A percentile compares a stretch with the other conserved stretches of the same genome.
Evolutionary conservation across 2,797 vertebrate species (phyloP).

Genomic region (Tympanoctomys barrerae): DNA sequence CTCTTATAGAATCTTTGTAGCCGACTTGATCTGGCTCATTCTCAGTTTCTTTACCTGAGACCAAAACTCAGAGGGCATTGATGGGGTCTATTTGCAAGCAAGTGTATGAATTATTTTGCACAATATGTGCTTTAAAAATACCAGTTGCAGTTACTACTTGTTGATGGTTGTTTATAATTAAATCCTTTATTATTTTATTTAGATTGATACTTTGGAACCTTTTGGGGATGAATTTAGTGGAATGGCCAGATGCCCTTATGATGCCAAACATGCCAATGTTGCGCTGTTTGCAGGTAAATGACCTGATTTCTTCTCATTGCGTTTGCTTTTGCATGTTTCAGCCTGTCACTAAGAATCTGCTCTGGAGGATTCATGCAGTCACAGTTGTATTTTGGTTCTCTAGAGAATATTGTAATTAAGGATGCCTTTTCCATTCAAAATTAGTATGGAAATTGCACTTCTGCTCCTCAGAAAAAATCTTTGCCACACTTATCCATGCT

Average conservation of each 20-base stretch:
- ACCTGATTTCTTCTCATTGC: constrained; percentile 46
- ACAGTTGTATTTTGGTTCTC: constrained; percentile 37
- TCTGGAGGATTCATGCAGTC: background rate
- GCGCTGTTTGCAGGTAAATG: constrained; percentile 97
- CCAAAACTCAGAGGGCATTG: background rate
- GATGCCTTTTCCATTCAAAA: constrained; percentile 47
- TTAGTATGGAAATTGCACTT: constrained; percentile 30
- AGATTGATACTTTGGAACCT: constrained; percentile 96
- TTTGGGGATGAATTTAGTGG: constrained; percentile 98
- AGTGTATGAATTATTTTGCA: background rate
- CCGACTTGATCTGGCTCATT: background rate
- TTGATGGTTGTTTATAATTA: constrained; percentile 73
- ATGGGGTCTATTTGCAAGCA: background rate
- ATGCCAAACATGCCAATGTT: constrained; percentile 98
- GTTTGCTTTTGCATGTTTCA: background rate
- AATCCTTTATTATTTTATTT: constrained; percentile 78
- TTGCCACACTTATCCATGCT: background rate
- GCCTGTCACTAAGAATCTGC: background rate
- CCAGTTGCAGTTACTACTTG: constrained; percentile 4
- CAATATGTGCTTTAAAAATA: background rate
- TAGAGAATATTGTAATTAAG: constrained; percentile 63
- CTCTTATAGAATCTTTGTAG: background rate
- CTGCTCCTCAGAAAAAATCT: constrained; percentile 40
- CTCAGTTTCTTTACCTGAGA: constrained; percentile 36
- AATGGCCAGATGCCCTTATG: constrained; percentile 99